These are phyloP conservation scores for Agelas oroides DNA, from an alignment of 37 sponge, comb jelly and placozoan species.

Conservation along the genomic window DNA sequence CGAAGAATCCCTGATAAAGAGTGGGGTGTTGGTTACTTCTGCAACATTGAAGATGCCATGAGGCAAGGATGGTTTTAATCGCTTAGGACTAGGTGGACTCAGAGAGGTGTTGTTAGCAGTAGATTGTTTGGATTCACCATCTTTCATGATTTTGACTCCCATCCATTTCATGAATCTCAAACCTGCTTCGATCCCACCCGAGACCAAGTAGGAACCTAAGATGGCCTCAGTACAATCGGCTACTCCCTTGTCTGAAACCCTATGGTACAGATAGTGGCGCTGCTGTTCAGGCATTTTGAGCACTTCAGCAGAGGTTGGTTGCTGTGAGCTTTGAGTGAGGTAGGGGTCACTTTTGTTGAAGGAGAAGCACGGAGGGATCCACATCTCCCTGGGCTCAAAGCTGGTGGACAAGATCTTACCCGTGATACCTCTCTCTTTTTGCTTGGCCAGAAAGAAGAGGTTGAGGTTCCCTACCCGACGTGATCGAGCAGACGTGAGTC, in stretches of 20 bases:
- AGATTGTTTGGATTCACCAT: not conserved
- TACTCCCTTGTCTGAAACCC: constrained; percentile 87
- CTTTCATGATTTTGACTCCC: constrained; percentile 52
- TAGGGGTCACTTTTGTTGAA: not conserved
- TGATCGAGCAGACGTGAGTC: constrained; percentile 66
- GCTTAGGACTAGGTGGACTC: not conserved
- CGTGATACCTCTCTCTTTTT: constrained; percentile 21
- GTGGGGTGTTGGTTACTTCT: not conserved
- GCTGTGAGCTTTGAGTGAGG: not conserved
- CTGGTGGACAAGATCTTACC: constrained; percentile 28
- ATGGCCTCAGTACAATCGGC: constrained; percentile 95
- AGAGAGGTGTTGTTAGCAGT: not conserved
- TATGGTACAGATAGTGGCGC: constrained; percentile 54
- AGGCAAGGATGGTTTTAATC: not conserved
- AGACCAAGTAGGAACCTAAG: constrained; percentile 85
- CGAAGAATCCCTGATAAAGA: constrained; percentile 13
- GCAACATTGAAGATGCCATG: not conserved
- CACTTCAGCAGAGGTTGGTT: not conserved
- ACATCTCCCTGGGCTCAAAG: constrained; percentile 55
- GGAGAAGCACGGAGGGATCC: constrained; percentile 68
- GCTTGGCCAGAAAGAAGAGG: constrained; percentile 67
- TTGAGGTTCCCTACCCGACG: constrained; percentile 78
- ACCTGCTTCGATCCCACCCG: constrained; percentile 83
- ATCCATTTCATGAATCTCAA: constrained; percentile 79
- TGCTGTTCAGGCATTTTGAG: constrained; percentile 1